Evolutionary conservation across 2,113 vertebrate genomes (phyloP), one percentile per base, ranked within the genome.

Genomic region (Oophaga pumilio): DNA sequence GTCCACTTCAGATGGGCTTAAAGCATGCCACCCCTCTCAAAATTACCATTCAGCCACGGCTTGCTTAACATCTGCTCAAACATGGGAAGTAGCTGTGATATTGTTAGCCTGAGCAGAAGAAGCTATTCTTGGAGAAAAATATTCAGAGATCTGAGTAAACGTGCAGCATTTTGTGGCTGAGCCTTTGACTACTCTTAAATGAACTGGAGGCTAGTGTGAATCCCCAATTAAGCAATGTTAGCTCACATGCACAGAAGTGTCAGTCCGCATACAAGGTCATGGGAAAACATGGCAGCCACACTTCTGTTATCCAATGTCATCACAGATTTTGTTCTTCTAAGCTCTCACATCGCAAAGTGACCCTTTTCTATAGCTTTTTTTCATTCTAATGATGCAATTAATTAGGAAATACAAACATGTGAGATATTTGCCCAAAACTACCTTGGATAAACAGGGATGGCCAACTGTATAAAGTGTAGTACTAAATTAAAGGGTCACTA

Each of bases 41-140:
- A 95, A 98, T 98, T 99, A 97, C 96, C 96, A 99, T 99, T 97
- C 97, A 97, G 93, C 96, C 92, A 96, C 90, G 96, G 96, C 96
- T 94, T 95, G 95, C 94, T 96, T 95, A 97, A 97, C 98, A 99
- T 99, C 97, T 99, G 98, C 96, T 98, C 93, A 89, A 87, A 90
- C 91, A 68, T 22, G 85, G 93, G 82, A 82, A 90, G 91, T 92
- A 69, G 93, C 91, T 81, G 92, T 71, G 91, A 92, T 90, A 91
- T 15, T 92, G 93, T 91, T 78, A 89, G 84, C 77, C 79, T 85
- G 52, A 84, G 79, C 89, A 91, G 8, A 90, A 90, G 88, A 90
- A 87, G 84, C 87, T 90, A 76, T 91, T 91, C 90, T 89, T 64
- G 60, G 84, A 84, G 79, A 82, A 90, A 91, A 79, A 3, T 2